These are phyloP conservation scores for Cremastinae sp. DNA, from an alignment of 2,888 invertebrate species.

Conservation along the genomic window DNA sequence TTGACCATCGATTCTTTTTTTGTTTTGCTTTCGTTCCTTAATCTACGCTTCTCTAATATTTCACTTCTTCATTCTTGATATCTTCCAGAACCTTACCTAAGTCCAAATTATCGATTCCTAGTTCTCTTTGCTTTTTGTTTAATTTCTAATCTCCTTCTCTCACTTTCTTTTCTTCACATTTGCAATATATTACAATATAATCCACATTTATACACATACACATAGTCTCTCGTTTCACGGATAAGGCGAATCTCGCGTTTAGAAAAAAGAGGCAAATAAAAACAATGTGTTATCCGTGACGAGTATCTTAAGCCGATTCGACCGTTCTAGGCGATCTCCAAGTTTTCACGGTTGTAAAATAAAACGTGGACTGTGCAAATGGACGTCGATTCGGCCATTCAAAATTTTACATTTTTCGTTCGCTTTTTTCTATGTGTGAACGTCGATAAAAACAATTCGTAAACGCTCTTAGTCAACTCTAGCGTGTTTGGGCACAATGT, in stretches of 20 bases:
- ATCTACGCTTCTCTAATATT: constrained; percentile 61
- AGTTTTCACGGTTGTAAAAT: constrained; percentile 29
- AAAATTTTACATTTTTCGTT: background rate
- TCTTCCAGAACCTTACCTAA: constrained; percentile 35
- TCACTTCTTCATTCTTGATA: constrained; percentile 44
- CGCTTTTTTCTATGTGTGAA: constrained; percentile 11
- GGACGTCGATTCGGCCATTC: background rate
- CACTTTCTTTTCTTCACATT: constrained; percentile 43
- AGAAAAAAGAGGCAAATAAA: constrained; percentile 29
- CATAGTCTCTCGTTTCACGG: constrained; percentile 59
- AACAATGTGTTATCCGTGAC: constrained; percentile 7
- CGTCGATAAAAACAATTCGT: constrained; percentile 3
- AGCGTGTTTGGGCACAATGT: constrained; percentile 88
- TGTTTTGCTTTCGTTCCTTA: constrained; percentile 51
- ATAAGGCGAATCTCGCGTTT: constrained; percentile 45
- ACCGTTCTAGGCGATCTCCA: constrained; percentile 18
- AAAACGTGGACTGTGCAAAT: constrained; percentile 27
- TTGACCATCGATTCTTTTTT: constrained; percentile 59
- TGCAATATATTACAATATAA: constrained; percentile 76
- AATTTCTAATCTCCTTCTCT: constrained; percentile 11
- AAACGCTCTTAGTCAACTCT: constrained; percentile 85
- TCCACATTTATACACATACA: constrained; percentile 76
- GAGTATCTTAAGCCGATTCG: constrained; percentile 6
- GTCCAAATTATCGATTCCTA: constrained; percentile 50
- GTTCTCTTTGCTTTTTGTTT: constrained; percentile 37